Percentiles rank a stretch among this genome's conserved stretches.
Conservation (phyloP, 1,140 invertebrate genomes). For the Gryon sp. region DNA sequence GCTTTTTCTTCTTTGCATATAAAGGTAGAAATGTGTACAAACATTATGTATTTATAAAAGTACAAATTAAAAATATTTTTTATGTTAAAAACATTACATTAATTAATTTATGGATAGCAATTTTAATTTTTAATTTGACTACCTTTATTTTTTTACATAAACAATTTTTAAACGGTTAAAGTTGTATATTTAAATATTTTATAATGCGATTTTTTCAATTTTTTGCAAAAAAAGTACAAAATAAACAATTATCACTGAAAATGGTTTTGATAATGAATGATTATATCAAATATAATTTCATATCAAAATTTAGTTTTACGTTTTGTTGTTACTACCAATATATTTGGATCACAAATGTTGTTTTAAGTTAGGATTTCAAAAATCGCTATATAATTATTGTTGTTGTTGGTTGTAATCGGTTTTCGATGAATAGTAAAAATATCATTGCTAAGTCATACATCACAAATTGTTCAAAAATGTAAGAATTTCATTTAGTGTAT, state of each 20-base stretch:
- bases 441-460: constrained; percentile 14
- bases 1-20: no score
- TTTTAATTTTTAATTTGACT: background rate
- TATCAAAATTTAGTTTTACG: no score
- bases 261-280: no score
- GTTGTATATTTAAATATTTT: no score
- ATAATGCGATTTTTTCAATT: no score
- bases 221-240: no score
- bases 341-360: constrained; percentile 3
- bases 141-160: no score
- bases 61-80: constrained; percentile 28
- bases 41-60: constrained; percentile 34
- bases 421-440: background rate
- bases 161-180: no score
- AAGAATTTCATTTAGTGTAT: constrained; percentile 13
- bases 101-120: constrained; percentile 17
- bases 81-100: constrained; percentile 1
- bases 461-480: background rate
- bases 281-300: no score
- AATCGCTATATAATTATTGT: constrained; percentile 26
- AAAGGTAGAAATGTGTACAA: constrained; percentile 52
- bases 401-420: no score
- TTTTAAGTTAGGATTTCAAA: constrained; percentile 18
- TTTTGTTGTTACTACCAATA: constrained; percentile 15
- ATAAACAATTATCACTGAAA: no score